Percentiles rank a stretch among this genome's conserved stretches.
Evolutionary conservation across 2,113 vertebrate genomes (phyloP).

Genomic region (Spheniscus mendiculus): DNA sequence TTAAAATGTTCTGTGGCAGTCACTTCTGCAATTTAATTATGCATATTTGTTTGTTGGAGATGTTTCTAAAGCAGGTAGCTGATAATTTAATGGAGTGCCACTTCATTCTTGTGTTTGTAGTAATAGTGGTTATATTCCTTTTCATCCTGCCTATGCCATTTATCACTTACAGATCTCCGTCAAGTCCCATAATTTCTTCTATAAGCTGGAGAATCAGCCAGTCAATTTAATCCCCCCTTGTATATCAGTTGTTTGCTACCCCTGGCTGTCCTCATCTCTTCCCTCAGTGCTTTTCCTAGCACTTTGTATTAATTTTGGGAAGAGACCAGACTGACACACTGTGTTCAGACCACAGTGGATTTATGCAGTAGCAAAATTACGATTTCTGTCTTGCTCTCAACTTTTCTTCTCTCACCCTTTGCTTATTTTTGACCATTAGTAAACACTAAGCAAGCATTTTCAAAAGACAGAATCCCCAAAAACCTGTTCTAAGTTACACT

Average conservation of each 20-base stretch:
- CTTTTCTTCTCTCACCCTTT: neutral
- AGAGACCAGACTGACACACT: fast-evolving
- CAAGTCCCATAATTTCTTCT: neutral
- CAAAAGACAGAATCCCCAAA: neutral
- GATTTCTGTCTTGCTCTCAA: neutral
- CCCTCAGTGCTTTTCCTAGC: neutral
- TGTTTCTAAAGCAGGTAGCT: conserved; percentile 19
- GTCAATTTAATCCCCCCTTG: neutral
- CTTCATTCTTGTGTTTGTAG: conserved; percentile 12
- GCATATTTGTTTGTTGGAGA: conserved; percentile 9
- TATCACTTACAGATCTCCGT: neutral
- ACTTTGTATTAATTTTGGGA: neutral
- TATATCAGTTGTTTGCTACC: neutral
- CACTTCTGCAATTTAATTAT: neutral
- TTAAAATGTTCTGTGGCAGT: neutral
- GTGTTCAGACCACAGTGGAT: neutral
- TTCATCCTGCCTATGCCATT: neutral
- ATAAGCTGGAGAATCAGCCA: neutral
- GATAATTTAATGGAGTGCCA: conserved; percentile 13
- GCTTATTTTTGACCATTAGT: neutral
- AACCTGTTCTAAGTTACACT: neutral
- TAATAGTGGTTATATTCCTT: neutral
- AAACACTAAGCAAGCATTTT: neutral
- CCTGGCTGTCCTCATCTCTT: neutral
- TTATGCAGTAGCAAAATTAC: neutral